Base-by-base conservation (phyloP, 2,797 vertebrate species). In the Protosalanx chinensis region DNA sequence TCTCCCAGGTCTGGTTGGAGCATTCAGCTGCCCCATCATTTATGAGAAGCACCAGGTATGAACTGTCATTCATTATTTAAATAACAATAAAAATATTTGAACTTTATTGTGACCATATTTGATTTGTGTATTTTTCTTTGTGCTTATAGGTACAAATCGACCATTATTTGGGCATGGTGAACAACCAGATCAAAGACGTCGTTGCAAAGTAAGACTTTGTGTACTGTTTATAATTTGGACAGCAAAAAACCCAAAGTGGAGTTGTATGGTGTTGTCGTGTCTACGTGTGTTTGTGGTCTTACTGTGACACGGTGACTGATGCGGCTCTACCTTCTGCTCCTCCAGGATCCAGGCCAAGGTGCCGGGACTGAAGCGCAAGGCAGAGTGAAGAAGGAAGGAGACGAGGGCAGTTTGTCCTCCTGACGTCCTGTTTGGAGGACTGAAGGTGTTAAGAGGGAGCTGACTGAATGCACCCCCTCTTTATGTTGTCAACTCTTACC, bases 21-120 rank as follows among this genome's bases (percentile, higher is more conserved):
- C 90, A 68, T 98, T 99, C 94, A 96, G 94, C 83, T 91, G 93
- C 91, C 97, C 97, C 70, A 93, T 98, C 85, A 78, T 97, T 91
- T 98, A 98, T 81, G 96, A 99, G 89, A 97, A 95, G 75, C 95
- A 99, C 90, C 96, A 99, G 97, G 97, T 98, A 81, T 79, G 85
- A 78, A 53, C 53, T 18, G 0, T 60, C 23, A n/a, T 16, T 27
- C 30, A 16, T 6, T 5, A 35, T 13, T 23, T 64, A 33, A 3
- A 13, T 32, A 27, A 1, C 0, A 23, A 30, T 4, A n/a, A 35
- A 20, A 23, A 7, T 23, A 4, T 61, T 10, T 29, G 59, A 61
- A 1, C 23, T 5, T 61, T n/a, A 8, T 27, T 61, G 7, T 29
- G 30, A 61, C 5, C 23, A 27, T 27, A 27, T 30, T 16, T 8